Percentiles rank a stretch among this genome's conserved stretches.
Conservation (phyloP, 2,888 invertebrate genomes). For the Dryococelus australis region DNA sequence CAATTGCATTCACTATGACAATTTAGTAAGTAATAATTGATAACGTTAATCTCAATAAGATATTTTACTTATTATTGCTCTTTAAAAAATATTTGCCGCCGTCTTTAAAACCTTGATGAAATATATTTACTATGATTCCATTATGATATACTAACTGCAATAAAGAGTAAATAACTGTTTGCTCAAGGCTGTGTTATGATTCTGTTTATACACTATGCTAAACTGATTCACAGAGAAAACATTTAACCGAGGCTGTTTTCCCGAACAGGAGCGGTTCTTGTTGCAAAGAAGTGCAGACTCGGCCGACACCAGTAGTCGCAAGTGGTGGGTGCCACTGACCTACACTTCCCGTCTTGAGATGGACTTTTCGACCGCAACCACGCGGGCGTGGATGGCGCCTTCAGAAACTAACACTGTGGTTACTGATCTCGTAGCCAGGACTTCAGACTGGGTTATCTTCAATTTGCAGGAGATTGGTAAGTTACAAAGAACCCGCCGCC, state of each 20-base stretch:
- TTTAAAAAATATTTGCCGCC: no score
- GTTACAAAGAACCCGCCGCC: background rate
- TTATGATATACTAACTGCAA: no score
- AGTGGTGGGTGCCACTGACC: conserved; percentile 26
- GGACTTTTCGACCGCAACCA: background rate
- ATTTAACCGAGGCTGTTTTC: background rate
- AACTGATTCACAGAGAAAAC: no score
- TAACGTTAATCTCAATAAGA: no score
- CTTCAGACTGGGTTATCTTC: conserved; percentile 19
- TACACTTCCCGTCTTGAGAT: background rate
- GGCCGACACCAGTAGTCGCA: background rate
- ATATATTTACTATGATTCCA: no score
- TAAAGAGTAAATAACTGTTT: no score
- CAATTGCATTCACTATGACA: no score
- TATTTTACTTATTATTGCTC: no score
- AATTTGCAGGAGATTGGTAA: conserved; percentile 20
- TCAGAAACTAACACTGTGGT: background rate
- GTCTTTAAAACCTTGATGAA: no score
- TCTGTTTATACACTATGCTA: no score
- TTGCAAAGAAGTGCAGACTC: conserved; percentile 6
- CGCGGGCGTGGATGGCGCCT: background rate
- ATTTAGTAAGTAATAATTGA: no score
- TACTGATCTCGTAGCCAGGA: background rate
- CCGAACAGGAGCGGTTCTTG: background rate
- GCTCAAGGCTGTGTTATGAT: no score